Conservation (phyloP, 1,140 invertebrate genomes). For the Zophobas atratus region DNA sequence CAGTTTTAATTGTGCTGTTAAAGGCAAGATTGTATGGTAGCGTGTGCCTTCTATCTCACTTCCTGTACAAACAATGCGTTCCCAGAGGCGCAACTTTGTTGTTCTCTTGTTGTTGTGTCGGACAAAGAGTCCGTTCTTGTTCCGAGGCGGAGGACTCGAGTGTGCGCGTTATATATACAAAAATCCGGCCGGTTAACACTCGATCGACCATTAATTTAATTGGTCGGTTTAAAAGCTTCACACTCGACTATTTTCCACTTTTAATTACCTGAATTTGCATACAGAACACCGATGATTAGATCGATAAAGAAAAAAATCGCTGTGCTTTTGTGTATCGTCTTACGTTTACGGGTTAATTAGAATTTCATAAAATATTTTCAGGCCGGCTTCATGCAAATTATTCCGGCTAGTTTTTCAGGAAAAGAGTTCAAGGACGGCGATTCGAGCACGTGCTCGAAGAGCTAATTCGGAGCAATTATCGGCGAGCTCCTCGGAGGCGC, state of each 20-base stretch:
- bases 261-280: constrained; percentile 27
- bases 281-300: constrained; percentile 3
- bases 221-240: constrained; percentile 17
- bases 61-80: constrained; percentile 46
- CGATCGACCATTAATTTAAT: constrained; percentile 30
- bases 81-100: constrained; percentile 41
- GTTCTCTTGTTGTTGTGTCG: constrained; percentile 31
- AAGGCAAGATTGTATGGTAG: constrained; percentile 33
- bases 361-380: constrained; percentile 20
- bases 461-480: constrained; percentile 3
- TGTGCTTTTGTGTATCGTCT: constrained; percentile 2
- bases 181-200: constrained; percentile 22
- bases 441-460: constrained; percentile 1
- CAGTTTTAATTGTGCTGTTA: constrained; percentile 46
- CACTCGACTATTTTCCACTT: constrained; percentile 25
- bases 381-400: not conserved
- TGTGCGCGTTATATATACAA: not conserved
- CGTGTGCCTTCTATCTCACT: constrained; percentile 44
- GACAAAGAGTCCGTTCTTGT: constrained; percentile 11
- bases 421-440: constrained; percentile 14
- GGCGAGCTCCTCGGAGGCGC: not conserved
- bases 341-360: constrained; percentile 19
- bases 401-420: not conserved
- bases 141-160: constrained; percentile 25
- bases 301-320: constrained; percentile 28